A percentile compares a stretch with the other conserved stretches of the same genome.
These are phyloP conservation scores for Ammodytes dubius DNA, from an alignment of 2,113 vertebrate species.

Conservation along the genomic window DNA sequence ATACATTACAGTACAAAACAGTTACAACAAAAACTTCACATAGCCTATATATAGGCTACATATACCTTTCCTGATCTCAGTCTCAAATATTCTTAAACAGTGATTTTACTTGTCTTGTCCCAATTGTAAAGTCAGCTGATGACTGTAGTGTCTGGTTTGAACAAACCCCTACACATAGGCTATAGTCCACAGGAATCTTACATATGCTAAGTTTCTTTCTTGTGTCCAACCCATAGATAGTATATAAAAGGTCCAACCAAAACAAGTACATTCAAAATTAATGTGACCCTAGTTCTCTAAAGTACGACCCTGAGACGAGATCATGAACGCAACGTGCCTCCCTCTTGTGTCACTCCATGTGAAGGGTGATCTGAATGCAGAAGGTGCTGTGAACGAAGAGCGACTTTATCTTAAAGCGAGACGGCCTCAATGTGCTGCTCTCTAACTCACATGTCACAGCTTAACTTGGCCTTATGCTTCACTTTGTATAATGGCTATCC, in stretches of 20 bases:
- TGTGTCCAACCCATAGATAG: background rate
- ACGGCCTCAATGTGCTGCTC: conserved; percentile 24
- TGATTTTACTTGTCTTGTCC: background rate
- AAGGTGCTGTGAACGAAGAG: conserved; percentile 58
- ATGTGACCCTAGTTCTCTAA: background rate
- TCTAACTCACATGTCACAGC: background rate
- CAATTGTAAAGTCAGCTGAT: background rate
- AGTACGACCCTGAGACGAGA: conserved; percentile 34
- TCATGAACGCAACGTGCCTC: conserved; percentile 58
- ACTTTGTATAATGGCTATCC: background rate
- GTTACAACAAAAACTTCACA: too few relatives aligned
- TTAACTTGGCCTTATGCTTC: background rate
- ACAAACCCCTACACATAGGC: background rate
- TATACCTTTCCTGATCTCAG: too few relatives aligned
- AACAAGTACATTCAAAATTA: background rate
- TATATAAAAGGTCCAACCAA: background rate
- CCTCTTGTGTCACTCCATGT: conserved; percentile 45
- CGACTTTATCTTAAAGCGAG: background rate
- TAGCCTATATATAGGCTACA: too few relatives aligned
- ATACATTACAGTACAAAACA: too few relatives aligned
- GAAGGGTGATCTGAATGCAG: conserved; percentile 53
- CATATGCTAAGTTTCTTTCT: too few relatives aligned
- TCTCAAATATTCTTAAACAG: too few relatives aligned
- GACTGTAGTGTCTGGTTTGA: background rate
- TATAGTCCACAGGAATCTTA: background rate